Conservation (phyloP, 2,888 invertebrate genomes). For the Nomada fabriciana region DNA sequence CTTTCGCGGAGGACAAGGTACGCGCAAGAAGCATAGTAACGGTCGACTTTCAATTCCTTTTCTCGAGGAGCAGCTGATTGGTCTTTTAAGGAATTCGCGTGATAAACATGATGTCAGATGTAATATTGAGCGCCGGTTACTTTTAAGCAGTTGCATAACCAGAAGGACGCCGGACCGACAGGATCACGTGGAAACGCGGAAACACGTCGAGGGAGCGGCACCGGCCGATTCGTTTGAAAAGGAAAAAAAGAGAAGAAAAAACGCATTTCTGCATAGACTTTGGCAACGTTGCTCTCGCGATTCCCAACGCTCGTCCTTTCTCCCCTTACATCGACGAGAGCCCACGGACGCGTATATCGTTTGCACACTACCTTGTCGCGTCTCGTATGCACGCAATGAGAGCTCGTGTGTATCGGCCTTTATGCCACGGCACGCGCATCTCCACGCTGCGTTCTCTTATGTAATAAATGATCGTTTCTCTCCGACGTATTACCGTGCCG, state of each 20-base stretch:
- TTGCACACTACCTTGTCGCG: slow-evolving; percentile 2
- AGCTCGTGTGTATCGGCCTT: slow-evolving; percentile 54
- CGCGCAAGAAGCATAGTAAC: neutral
- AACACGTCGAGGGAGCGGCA: slow-evolving; percentile 12
- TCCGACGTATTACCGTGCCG: slow-evolving; percentile 47
- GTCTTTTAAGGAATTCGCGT: slow-evolving; percentile 42
- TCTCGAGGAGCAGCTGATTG: slow-evolving; percentile 20
- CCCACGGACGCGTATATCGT: neutral
- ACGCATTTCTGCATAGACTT: slow-evolving; percentile 30
- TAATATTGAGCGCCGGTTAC: slow-evolving; percentile 49
- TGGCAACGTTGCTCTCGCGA: slow-evolving; percentile 48
- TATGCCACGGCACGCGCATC: slow-evolving; percentile 59
- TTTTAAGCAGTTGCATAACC: slow-evolving; percentile 61
- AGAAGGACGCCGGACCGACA: slow-evolving; percentile 55
- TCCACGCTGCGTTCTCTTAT: slow-evolving; percentile 58
- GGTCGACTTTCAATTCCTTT: slow-evolving; percentile 23
- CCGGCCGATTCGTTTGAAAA: neutral
- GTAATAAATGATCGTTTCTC: slow-evolving; percentile 65
- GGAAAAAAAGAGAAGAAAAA: neutral
- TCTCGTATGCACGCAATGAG: slow-evolving; percentile 10
- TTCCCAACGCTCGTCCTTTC: slow-evolving; percentile 57
- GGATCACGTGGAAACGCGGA: slow-evolving; percentile 60
- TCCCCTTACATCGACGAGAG: slow-evolving; percentile 39
- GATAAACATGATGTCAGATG: slow-evolving; percentile 57
- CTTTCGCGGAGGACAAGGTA: neutral